Percentiles rank a stretch among this genome's conserved stretches.
Evolutionary conservation across 2,113 vertebrate species (phyloP).

Genomic region (Tachysurus fulvidraco): DNA sequence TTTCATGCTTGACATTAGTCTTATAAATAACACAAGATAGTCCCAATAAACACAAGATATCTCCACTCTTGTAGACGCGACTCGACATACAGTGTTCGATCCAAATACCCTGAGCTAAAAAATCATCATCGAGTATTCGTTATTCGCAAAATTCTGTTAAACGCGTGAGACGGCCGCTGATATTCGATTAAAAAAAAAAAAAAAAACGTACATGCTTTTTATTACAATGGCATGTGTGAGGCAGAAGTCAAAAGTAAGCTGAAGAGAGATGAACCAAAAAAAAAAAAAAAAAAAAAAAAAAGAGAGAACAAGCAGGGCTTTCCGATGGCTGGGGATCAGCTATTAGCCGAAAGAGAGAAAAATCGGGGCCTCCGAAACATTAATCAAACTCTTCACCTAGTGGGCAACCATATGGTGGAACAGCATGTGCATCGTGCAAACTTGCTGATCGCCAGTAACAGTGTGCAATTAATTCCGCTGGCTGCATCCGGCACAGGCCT

Average conservation of each 20-base stretch:
- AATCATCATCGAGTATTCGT: neutral
- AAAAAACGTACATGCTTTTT: constrained; percentile 35
- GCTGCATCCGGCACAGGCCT: constrained; percentile 97
- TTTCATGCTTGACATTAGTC: neutral
- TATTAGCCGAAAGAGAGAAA: constrained; percentile 80
- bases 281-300: constrained; percentile 29
- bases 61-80: neutral
- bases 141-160: neutral
- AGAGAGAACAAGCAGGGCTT: constrained; percentile 68
- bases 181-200: constrained; percentile 21
- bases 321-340: constrained; percentile 87
- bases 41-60: no score
- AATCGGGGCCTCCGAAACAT: constrained; percentile 94
- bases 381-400: constrained; percentile 99
- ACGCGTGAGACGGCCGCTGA: neutral
- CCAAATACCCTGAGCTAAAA: neutral
- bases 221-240: constrained; percentile 47
- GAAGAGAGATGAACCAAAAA: constrained; percentile 38
- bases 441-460: constrained; percentile 99
- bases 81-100: neutral
- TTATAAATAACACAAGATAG: no score
- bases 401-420: constrained; percentile 99
- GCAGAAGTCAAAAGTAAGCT: constrained; percentile 43
- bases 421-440: constrained; percentile 99
- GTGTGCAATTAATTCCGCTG: constrained; percentile 99